Percentiles rank a stretch among this genome's conserved stretches.
phyloP scores from a whole-genome alignment of 2,797 vertebrate genomes.

The Lagodon rhomboides region DNA sequence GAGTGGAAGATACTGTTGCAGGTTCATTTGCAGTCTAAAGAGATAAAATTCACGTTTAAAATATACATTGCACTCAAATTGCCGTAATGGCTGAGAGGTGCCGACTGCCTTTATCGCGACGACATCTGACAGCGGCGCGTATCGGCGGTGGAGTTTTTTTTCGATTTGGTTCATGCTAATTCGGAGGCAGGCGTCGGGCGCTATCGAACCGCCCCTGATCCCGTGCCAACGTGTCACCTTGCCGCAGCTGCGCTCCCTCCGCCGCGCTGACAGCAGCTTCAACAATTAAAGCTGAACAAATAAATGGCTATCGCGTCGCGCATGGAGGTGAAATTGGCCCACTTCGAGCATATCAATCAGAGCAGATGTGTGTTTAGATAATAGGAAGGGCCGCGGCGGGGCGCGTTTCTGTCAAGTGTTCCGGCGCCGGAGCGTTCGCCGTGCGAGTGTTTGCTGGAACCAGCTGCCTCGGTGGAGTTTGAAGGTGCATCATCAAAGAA shows the following conservation, averaged over 20 bases:
- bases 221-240: slow-evolving; percentile 70
- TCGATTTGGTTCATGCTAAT: slow-evolving; percentile 57
- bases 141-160: slow-evolving; percentile 2
- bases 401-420: slow-evolving; percentile 48
- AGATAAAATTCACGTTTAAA: slow-evolving; percentile 47
- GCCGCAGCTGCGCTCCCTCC: slow-evolving; percentile 60
- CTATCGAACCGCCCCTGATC: slow-evolving; percentile 58
- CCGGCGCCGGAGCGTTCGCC: slow-evolving; percentile 1
- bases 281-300: slow-evolving; percentile 85
- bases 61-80: slow-evolving; percentile 56
- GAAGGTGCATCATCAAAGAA: slow-evolving; percentile 1
- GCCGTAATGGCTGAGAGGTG: slow-evolving; percentile 41
- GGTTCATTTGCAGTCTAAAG: slow-evolving; percentile 33
- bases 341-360: slow-evolving; percentile 79
- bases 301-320: slow-evolving; percentile 71
- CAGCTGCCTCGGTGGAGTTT: slow-evolving; percentile 37
- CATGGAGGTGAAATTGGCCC: slow-evolving; percentile 69
- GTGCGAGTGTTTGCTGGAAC: neutral
- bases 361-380: slow-evolving; percentile 79
- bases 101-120: slow-evolving; percentile 39
- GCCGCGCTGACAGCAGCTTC: slow-evolving; percentile 71
- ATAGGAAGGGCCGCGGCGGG: slow-evolving; percentile 48
- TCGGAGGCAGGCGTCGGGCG: slow-evolving; percentile 1
- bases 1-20: slow-evolving; percentile 33
- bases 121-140: slow-evolving; percentile 40